phyloP scores from a whole-genome alignment of 1,140 invertebrate species.

The Sogatella furcifera region DNA sequence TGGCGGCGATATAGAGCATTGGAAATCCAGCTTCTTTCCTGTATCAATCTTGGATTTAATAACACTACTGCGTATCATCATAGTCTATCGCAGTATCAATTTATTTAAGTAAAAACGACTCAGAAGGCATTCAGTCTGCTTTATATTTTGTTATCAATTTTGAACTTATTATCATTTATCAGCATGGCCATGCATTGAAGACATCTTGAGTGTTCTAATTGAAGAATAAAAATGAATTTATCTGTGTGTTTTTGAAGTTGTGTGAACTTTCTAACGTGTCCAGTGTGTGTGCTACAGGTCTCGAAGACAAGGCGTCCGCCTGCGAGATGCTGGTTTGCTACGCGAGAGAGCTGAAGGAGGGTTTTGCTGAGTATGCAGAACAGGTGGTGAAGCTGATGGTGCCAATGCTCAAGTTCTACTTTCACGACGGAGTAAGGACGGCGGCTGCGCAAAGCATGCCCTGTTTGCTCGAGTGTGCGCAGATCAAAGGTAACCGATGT shows the following conservation, averaged over 20 bases:
- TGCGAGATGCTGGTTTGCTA: slow-evolving; percentile 99
- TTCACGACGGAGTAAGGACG: slow-evolving; percentile 89
- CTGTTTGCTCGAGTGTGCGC: slow-evolving; percentile 84
- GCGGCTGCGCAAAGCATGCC: slow-evolving; percentile 93
- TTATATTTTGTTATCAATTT: no score
- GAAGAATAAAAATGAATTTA: not conserved
- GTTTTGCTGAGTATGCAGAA: slow-evolving; percentile 89
- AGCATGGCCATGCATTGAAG: no score
- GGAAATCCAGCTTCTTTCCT: no score
- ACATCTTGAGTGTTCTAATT: no score
- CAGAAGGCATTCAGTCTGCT: no score
- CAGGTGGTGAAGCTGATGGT: slow-evolving; percentile 92
- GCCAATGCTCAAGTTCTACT: slow-evolving; percentile 96
- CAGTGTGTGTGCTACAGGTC: slow-evolving; percentile 45
- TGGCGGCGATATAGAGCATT: no score
- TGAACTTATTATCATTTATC: no score
- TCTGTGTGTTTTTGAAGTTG: not conserved
- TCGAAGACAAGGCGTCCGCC: slow-evolving; percentile 98
- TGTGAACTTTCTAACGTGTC: no score
- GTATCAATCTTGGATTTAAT: no score
- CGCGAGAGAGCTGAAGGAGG: slow-evolving; percentile 92
- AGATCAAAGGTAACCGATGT: slow-evolving; percentile 61
- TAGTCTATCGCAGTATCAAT: no score
- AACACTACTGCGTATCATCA: no score
- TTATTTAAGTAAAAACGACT: no score